Conservation (phyloP, 2,888 invertebrate species). For the Bimastos eiseni region DNA sequence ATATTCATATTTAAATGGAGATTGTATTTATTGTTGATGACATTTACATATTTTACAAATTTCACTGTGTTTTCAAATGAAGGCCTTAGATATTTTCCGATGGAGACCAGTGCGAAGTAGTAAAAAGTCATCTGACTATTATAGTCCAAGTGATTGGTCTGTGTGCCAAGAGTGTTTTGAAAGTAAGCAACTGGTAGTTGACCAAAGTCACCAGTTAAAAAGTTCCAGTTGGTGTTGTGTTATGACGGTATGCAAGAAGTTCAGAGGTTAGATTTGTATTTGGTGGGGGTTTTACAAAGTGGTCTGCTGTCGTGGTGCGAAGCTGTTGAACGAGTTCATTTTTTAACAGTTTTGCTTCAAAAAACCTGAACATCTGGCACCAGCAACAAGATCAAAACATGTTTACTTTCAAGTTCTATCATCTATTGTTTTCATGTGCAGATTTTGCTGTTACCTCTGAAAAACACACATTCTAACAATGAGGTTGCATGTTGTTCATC, state of each 20-base stretch:
- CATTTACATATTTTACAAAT: slow-evolving; percentile 15
- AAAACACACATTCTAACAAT: slow-evolving; percentile 3
- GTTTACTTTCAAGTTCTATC: background rate
- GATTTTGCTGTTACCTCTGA: background rate
- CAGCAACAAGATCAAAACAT: background rate
- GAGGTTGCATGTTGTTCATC: background rate
- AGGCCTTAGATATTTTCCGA: slow-evolving; percentile 24
- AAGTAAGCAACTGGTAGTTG: background rate
- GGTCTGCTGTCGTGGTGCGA: background rate
- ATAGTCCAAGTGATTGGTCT: background rate
- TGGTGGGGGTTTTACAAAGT: background rate
- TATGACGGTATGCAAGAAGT: background rate
- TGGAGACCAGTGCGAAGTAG: slow-evolving; percentile 2
- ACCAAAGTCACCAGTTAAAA: background rate
- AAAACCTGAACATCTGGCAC: background rate
- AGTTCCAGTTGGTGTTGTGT: background rate
- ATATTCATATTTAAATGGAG: slow-evolving; percentile 27
- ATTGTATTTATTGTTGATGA: slow-evolving; percentile 26
- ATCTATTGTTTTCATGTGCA: background rate
- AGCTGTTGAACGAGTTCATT: background rate
- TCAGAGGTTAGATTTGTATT: slow-evolving; percentile 1
- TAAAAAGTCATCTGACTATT: background rate
- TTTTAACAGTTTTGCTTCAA: background rate
- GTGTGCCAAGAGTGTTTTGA: slow-evolving; percentile 23
- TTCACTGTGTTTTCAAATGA: slow-evolving; percentile 23